Evolutionary conservation across 2,888 invertebrate genomes (phyloP).

Genomic region (Callyntrura guangdongensis): DNA sequence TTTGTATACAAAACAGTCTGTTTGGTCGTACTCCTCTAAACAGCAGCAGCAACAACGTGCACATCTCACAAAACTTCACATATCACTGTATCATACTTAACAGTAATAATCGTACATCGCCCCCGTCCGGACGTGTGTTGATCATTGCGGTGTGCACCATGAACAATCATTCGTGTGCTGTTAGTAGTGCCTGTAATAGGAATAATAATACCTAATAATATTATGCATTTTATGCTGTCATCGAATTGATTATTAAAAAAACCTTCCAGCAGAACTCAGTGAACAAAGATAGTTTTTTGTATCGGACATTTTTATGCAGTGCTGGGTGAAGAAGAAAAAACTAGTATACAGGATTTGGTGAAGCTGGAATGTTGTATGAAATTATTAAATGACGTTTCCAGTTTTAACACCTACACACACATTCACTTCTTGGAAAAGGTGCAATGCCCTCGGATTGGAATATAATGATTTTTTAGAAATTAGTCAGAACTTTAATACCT

Average conservation of each 20-base stretch:
- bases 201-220: too few relatives aligned
- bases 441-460: conserved; percentile 51
- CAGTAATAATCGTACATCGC: conserved; percentile 80
- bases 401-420: background rate
- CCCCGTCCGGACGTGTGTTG: conserved; percentile 79
- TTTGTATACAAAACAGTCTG: conserved; percentile 43
- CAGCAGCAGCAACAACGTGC: conserved; percentile 63
- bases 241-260: background rate
- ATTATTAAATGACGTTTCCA: conserved; percentile 30
- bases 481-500: background rate
- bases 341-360: background rate
- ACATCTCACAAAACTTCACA: conserved; percentile 67
- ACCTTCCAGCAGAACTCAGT: conserved; percentile 30
- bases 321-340: conserved; percentile 8
- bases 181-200: conserved; percentile 28
- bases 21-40: background rate
- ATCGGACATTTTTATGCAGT: background rate
- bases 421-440: conserved; percentile 48
- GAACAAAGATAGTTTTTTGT: conserved; percentile 54
- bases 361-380: conserved; percentile 23
- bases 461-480: conserved; percentile 39
- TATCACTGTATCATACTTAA: conserved; percentile 76
- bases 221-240: conserved; percentile 51
- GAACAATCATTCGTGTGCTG: conserved; percentile 66
- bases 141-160: conserved; percentile 74